Evolutionary conservation across 2,113 vertebrate genomes (phyloP).

Genomic region (Chinchilla lanigera): DNA sequence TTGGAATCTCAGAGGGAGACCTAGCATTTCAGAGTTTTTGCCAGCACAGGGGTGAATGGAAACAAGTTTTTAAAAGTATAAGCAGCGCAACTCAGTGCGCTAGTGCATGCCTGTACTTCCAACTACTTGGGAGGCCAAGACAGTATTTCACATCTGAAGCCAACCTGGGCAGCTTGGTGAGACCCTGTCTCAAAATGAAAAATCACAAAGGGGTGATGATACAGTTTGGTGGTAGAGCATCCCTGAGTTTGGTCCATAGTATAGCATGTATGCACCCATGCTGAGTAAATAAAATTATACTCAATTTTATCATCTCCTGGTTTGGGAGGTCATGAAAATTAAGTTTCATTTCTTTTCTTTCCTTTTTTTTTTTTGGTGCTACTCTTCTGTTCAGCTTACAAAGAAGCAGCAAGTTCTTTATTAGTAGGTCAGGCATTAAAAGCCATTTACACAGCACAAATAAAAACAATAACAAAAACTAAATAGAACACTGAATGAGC

Average conservation of each 20-base stretch:
- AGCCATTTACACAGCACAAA: constrained; percentile 10
- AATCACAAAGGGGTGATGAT: not conserved
- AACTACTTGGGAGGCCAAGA: not conserved
- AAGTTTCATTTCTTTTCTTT: not conserved
- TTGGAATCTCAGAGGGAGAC: not conserved
- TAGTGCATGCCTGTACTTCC: not conserved
- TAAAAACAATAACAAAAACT: not conserved
- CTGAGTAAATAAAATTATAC: not conserved
- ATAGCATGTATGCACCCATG: not conserved
- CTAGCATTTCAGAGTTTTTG: not conserved
- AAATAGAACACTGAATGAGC: not conserved
- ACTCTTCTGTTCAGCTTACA: not conserved
- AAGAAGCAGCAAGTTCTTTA: constrained; percentile 43
- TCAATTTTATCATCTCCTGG: not conserved
- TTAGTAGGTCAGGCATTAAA: constrained; percentile 7
- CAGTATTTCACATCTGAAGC: not conserved
- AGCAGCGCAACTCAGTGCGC: not conserved
- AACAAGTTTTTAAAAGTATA: constrained; percentile 22
- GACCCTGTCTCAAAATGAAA: not conserved
- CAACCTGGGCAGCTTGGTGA: not conserved
- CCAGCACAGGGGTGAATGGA: not conserved
- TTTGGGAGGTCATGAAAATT: not conserved
- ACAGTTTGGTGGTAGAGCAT: not conserved
- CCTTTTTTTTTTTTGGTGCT: not conserved
- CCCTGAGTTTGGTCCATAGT: not conserved